These are phyloP conservation scores for Synanthedon myopaeformis DNA, from an alignment of 2,888 invertebrate genomes.

Conservation along the genomic window DNA sequence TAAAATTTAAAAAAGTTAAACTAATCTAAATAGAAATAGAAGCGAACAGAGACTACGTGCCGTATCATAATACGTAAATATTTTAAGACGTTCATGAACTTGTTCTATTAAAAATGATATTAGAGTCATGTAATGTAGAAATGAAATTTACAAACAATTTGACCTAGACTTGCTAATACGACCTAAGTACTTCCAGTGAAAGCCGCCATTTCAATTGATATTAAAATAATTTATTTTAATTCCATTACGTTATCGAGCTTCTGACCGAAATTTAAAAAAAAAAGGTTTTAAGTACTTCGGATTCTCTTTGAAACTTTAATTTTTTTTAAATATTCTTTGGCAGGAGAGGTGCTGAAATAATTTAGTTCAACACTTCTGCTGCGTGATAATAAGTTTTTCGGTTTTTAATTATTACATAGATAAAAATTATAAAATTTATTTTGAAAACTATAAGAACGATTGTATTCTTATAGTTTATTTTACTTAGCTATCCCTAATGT, in stretches of 20 bases:
- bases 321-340: not conserved
- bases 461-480: too few relatives aligned
- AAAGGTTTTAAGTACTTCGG: not conserved
- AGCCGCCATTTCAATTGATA: slow-evolving; percentile 17
- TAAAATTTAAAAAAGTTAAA: too few relatives aligned
- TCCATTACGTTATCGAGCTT: slow-evolving; percentile 9
- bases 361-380: too few relatives aligned
- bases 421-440: too few relatives aligned
- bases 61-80: too few relatives aligned
- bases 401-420: too few relatives aligned
- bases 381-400: too few relatives aligned
- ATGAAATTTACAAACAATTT: not conserved
- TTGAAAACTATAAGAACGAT: too few relatives aligned
- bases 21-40: too few relatives aligned
- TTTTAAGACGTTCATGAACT: not conserved
- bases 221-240: slow-evolving; percentile 10
- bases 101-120: not conserved
- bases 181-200: slow-evolving; percentile 28
- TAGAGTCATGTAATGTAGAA: not conserved
- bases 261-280: not conserved
- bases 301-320: not conserved
- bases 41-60: too few relatives aligned
- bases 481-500: too few relatives aligned
- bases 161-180: slow-evolving; percentile 11
- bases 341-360: too few relatives aligned